phyloP scores from a whole-genome alignment of 2,888 invertebrate species.

The Diarsia mendica region DNA sequence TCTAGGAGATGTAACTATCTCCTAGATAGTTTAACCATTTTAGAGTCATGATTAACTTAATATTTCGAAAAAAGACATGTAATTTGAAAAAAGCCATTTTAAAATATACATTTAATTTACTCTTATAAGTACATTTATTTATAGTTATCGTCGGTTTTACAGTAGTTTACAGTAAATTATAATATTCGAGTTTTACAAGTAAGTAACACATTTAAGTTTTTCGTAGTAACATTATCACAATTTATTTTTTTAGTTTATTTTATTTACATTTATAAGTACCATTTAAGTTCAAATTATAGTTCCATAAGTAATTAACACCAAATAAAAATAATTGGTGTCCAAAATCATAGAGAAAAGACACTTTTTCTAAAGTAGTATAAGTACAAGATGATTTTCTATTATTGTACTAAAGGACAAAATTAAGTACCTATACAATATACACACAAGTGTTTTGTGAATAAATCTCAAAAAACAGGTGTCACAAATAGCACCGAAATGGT shows the following conservation, averaged over 20 bases:
- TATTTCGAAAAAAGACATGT: conserved; percentile 9
- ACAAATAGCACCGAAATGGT: conserved; percentile 50
- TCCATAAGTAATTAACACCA: conserved; percentile 14
- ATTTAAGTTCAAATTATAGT: conserved; percentile 5
- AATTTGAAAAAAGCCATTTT: conserved; percentile 45
- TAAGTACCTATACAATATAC: conserved; percentile 12
- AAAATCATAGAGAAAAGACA: not conserved
- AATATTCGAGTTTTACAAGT: conserved; percentile 50
- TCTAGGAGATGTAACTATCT: not conserved
- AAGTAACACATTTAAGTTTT: conserved; percentile 41
- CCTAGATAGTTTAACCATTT: no score
- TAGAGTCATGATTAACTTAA: not conserved
- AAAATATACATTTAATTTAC: conserved; percentile 48
- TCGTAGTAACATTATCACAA: conserved; percentile 55
- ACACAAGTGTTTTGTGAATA: conserved; percentile 28
- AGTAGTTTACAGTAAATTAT: conserved; percentile 41
- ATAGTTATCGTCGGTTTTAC: conserved; percentile 30
- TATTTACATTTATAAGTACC: conserved; percentile 50
- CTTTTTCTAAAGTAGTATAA: not conserved
- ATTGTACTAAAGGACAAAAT: conserved; percentile 38
- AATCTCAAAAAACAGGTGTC: conserved; percentile 22
- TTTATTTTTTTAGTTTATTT: conserved; percentile 35
- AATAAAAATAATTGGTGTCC: conserved; percentile 7
- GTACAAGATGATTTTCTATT: conserved; percentile 1
- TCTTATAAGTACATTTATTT: conserved; percentile 33